Evolutionary conservation across 23 tunicate species (phyloP), one percentile per base, ranked within the genome.

Genomic region (Halocynthia roretzi): DNA sequence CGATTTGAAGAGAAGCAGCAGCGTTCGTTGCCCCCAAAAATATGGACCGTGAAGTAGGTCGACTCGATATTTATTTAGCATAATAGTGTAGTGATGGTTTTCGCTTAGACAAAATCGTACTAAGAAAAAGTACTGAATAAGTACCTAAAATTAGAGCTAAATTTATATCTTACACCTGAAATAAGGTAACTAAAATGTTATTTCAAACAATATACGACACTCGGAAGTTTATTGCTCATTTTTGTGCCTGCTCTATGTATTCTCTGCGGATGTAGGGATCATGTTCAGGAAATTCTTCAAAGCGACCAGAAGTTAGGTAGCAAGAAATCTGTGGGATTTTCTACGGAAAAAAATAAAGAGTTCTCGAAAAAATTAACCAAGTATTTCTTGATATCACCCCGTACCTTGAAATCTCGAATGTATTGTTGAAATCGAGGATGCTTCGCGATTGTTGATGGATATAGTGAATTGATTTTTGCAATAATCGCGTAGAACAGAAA

Each of bases 251-350:
- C 44, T 31, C 44, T 31, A 44, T 56, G 56, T 54, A 18, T 8
- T 74, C 78, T 50, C 17, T 50, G 55, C 78, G 55, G 23, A 74
- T 53, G 22, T 74, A 74, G 10, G 78, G 78, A 56, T 74, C 78
- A 44, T 74, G 55, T n/a, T 74, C 56, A 8, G 78, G 78, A 54
- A 8, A 74, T 54, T 53, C 64, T 17, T 19, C 58, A n/a, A 67
- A 50, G 10, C 78, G 56, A 54, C 78, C 78, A 12, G 78, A 74
- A 17, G 55, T 54, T 10, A 74, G 62, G 56, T 74, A 74, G 23
- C 40, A 0, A 11, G 55, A 5, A 8, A 74, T 74, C 17, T 40
- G 10, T 65, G 70, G 70, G 22, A 65, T 10, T 10, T 65, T 20
- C 19, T 10, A 65, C 2, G 17, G 63, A 58, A 58, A 58, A 1